These are phyloP conservation scores for Drosophila burlai DNA, from an alignment of 1,140 invertebrate species.

Conservation along the genomic window DNA sequence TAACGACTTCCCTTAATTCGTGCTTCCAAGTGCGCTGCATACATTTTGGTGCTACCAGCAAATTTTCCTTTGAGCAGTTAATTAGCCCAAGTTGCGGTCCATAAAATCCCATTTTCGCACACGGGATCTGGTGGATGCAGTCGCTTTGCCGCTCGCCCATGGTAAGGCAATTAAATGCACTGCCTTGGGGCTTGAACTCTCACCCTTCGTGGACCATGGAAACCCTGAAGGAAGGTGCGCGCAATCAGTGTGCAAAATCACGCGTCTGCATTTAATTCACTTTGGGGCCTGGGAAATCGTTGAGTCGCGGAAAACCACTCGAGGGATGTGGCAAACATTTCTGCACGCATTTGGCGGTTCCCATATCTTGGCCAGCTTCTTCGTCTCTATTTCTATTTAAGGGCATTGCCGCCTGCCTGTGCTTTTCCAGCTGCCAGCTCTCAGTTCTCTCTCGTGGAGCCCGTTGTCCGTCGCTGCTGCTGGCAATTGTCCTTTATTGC, in stretches of 20 bases:
- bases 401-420: slow-evolving; percentile 44
- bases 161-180: slow-evolving; percentile 28
- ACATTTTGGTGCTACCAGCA: not conserved
- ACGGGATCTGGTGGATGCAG: slow-evolving; percentile 2
- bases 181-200: slow-evolving; percentile 13
- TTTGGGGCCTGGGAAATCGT: slow-evolving; percentile 58
- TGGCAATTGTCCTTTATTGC: slow-evolving; percentile 71
- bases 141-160: not conserved
- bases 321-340: slow-evolving; percentile 49
- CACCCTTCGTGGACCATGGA: not conserved
- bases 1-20: not conserved
- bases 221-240: not conserved
- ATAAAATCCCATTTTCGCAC: slow-evolving; percentile 37
- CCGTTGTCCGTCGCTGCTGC: slow-evolving; percentile 5
- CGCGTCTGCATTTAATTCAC: slow-evolving; percentile 71
- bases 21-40: not conserved
- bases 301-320: slow-evolving; percentile 35
- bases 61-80: slow-evolving; percentile 8
- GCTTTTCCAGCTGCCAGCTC: slow-evolving; percentile 18
- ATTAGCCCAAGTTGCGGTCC: slow-evolving; percentile 21
- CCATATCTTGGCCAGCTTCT: slow-evolving; percentile 38
- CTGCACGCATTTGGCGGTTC: slow-evolving; percentile 57
- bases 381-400: slow-evolving; percentile 40
- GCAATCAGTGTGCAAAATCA: slow-evolving; percentile 67
- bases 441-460: slow-evolving; percentile 1